A percentile compares a stretch with the other conserved stretches of the same genome.
Evolutionary conservation across 2,113 vertebrate genomes (phyloP).

Genomic region (Catharus bicknelli): DNA sequence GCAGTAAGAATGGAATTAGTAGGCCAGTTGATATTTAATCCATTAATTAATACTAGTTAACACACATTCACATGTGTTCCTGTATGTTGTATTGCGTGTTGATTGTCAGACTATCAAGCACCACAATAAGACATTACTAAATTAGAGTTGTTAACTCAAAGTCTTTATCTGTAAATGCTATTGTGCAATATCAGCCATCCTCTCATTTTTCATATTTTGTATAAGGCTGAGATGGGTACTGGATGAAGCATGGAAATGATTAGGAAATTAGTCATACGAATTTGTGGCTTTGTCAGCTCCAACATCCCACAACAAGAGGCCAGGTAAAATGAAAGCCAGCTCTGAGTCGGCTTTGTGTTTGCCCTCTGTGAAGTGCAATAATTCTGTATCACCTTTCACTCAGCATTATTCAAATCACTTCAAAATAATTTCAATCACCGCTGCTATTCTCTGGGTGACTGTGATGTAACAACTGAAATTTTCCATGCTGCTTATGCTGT

Average conservation of each 20-base stretch:
- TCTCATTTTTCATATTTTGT: background rate
- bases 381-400: background rate
- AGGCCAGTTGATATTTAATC: background rate
- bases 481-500: background rate
- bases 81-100: background rate
- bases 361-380: background rate
- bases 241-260: background rate
- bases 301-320: background rate
- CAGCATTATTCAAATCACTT: background rate
- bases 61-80: background rate
- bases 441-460: background rate
- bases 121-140: background rate
- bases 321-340: background rate
- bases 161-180: background rate
- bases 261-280: background rate
- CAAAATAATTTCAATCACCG: background rate
- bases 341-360: background rate
- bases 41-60: background rate
- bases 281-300: background rate
- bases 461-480: slow-evolving; percentile 9
- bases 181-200: background rate
- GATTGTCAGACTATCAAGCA: background rate
- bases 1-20: background rate
- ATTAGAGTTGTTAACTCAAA: background rate
- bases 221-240: background rate